Conservation (phyloP, 2,113 vertebrate genomes). For the Tachycineta bicolor region DNA sequence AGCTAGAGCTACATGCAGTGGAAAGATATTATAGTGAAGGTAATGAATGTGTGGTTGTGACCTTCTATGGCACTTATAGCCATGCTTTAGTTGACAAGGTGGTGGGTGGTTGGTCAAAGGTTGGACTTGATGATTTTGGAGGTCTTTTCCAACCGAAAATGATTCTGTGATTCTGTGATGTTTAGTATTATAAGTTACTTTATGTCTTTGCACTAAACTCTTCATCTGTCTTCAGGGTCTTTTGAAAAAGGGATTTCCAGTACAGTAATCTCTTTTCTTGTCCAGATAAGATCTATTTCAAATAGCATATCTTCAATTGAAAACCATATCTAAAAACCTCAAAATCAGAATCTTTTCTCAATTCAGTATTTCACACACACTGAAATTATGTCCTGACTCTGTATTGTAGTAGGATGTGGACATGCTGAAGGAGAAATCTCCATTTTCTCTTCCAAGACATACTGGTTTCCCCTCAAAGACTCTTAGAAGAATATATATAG, state of each 20-base stretch:
- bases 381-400: neutral
- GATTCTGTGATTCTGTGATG: neutral
- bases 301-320: neutral
- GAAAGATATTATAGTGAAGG: neutral
- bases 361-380: fast-evolving
- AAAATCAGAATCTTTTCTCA: neutral
- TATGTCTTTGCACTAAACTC: neutral
- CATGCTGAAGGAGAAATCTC: neutral
- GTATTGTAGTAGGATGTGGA: neutral
- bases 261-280: neutral
- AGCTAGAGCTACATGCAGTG: neutral
- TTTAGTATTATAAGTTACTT: neutral
- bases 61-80: neutral
- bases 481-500: neutral
- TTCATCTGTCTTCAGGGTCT: neutral
- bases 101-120: neutral
- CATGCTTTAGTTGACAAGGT: neutral
- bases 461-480: neutral
- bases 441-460: neutral
- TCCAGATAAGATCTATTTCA: neutral
- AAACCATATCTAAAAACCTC: neutral
- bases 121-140: neutral
- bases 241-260: neutral
- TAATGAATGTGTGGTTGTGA: neutral
- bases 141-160: neutral